A percentile compares a stretch with the other conserved stretches of the same genome.
Conservation (phyloP, 2,113 vertebrate genomes). For the Python bivittatus region DNA sequence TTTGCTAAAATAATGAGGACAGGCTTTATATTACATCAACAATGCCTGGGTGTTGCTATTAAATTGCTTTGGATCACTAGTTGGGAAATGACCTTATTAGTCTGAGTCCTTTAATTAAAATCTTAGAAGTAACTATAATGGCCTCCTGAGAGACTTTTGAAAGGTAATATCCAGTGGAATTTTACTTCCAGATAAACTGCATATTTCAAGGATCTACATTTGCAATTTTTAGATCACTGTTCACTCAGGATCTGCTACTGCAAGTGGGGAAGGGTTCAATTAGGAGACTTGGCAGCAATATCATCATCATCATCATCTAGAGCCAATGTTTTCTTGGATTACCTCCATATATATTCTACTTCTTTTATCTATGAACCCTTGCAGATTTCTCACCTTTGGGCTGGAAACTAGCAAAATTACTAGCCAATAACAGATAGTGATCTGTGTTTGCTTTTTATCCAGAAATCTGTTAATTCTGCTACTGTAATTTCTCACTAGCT, state of each 20-base stretch:
- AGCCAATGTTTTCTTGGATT: not conserved
- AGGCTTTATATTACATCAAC: not conserved
- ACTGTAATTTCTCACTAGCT: slow-evolving; percentile 46
- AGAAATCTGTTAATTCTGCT: slow-evolving; percentile 62
- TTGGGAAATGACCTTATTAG: not conserved
- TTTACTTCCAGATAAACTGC: not conserved
- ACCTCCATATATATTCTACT: not conserved
- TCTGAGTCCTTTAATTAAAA: not conserved
- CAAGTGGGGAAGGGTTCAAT: not conserved
- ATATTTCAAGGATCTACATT: not conserved
- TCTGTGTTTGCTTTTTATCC: slow-evolving; percentile 56
- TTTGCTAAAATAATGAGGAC: not conserved
- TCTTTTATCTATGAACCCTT: not conserved
- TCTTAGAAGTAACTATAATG: not conserved
- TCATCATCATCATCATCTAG: not conserved
- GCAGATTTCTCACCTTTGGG: not conserved
- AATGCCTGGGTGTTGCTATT: not conserved
- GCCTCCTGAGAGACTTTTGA: not conserved
- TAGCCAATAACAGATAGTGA: slow-evolving; percentile 45
- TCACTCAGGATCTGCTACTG: not conserved
- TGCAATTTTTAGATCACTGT: not conserved
- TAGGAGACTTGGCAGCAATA: not conserved
- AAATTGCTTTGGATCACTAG: not conserved
- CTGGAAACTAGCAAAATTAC: slow-evolving; percentile 58
- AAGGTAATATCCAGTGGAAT: not conserved